phyloP scores from a whole-genome alignment of 2,797 vertebrate genomes.

The Myotis vivesi region DNA sequence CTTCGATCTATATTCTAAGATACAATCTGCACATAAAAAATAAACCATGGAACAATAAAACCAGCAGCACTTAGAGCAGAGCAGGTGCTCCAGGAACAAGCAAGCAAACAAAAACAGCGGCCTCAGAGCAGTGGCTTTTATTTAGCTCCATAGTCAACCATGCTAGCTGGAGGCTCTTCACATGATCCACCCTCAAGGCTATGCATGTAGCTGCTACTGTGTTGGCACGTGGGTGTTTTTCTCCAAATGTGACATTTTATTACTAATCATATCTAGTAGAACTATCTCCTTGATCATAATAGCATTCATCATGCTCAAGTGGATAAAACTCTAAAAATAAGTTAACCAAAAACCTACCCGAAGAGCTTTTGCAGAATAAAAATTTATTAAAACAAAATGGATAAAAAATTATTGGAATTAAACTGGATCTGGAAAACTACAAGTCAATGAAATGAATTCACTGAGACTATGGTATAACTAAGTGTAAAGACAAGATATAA shows the following conservation, averaged over 20 bases:
- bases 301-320: constrained; percentile 10
- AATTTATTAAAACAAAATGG: constrained; percentile 8
- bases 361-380: neutral
- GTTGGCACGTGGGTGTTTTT: neutral
- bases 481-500: neutral
- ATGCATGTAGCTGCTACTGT: neutral
- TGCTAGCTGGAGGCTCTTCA: neutral
- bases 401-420: neutral
- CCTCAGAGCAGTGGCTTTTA: neutral
- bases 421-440: neutral
- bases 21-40: constrained; percentile 36
- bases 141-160: neutral
- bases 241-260: constrained; percentile 14
- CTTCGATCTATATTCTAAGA: constrained; percentile 25
- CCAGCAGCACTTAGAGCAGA: neutral
- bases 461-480: constrained; percentile 8
- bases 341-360: neutral
- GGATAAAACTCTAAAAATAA: constrained; percentile 44
- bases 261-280: constrained; percentile 10
- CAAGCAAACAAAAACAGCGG: neutral
- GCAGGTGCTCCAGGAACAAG: neutral
- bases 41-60: neutral
- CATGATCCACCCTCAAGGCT: neutral
- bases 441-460: constrained; percentile 23
- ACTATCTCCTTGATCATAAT: neutral